Base-by-base conservation (phyloP, 2,113 vertebrate genomes). In the Campylomormyrus numenius region DNA sequence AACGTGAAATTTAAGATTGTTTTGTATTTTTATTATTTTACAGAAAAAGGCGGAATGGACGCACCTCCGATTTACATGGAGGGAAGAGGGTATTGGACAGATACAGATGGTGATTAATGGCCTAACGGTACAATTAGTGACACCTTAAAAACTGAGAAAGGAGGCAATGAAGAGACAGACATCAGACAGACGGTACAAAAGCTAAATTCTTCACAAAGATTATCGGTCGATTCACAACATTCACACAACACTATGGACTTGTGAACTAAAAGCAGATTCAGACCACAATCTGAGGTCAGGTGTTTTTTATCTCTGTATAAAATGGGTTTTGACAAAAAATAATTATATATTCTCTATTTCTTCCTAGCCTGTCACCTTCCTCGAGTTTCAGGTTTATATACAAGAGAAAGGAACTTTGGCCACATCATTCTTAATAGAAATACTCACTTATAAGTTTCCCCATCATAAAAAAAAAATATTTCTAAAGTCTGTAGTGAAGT, bases 321-420 rank as follows among this genome's bases (percentile, higher is more conserved):
- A 93, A 93, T 88, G 85, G 90, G 92, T 10, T 39, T 89, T 83
- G 92, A 93, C 92, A 94, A 93, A 91, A 93, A 92, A 84, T 91
- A 93, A n/a, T 85, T 89, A 90, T 89, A 89, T 89, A 91, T 50
- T 48, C 91, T 91, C 89, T 91, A 89, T 90, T 77, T 88, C 90
- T 90, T 42, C 70, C 70, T 84, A 90, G 74, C 92, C 88, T 66
- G 90, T 89, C 91, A 88, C 89, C 91, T 89, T 89, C 89, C 88
- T 80, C 88, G 90, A 45, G 91, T 80, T 91, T 87, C 89, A 90
- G 90, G 46, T 92, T 88, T 94, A 94, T 95, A 92, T 94, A 94
- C 90, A 92, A 85, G 92, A 93, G 92, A 53, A 94, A 94, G 94
- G 93, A 93, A 95, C 94, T 94, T 93, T 93, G 92, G 94, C 93